phyloP scores from a whole-genome alignment of 2,797 vertebrate species.

The Distichodus sexfasciatus region DNA sequence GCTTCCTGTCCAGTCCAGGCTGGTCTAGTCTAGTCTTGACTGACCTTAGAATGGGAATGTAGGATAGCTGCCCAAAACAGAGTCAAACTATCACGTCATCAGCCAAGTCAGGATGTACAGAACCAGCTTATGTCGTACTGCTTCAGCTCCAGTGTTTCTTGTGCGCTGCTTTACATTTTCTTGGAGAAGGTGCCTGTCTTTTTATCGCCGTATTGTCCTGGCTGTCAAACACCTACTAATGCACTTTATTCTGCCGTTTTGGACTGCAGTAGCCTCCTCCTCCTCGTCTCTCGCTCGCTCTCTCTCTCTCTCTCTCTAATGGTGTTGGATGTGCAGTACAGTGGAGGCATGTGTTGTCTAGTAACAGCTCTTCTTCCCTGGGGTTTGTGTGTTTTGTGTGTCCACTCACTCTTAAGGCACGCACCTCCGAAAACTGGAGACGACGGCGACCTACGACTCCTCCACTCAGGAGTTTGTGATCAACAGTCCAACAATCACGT shows the following conservation, averaged over 20 bases:
- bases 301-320: background rate
- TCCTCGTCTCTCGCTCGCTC: background rate
- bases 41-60: too few species aligned
- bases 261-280: background rate
- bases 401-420: conserved; percentile 76
- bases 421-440: conserved; percentile 92
- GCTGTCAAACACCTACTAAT: conserved; percentile 46
- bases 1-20: too few species aligned
- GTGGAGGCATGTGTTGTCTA: background rate
- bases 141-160: too few species aligned
- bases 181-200: background rate
- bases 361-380: background rate
- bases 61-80: too few species aligned
- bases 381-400: conserved; percentile 21
- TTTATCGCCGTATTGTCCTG: background rate
- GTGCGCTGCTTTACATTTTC: background rate
- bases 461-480: conserved; percentile 92
- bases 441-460: conserved; percentile 93
- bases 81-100: too few species aligned
- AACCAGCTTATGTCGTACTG: too few species aligned
- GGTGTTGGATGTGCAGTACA: background rate
- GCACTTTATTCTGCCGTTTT: background rate
- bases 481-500: conserved; percentile 93
- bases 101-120: too few species aligned
- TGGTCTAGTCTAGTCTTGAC: too few species aligned